Evolutionary conservation across 2,113 vertebrate species (phyloP), one percentile per base, ranked within the genome.

Genomic region (Periophthalmus modestus): DNA sequence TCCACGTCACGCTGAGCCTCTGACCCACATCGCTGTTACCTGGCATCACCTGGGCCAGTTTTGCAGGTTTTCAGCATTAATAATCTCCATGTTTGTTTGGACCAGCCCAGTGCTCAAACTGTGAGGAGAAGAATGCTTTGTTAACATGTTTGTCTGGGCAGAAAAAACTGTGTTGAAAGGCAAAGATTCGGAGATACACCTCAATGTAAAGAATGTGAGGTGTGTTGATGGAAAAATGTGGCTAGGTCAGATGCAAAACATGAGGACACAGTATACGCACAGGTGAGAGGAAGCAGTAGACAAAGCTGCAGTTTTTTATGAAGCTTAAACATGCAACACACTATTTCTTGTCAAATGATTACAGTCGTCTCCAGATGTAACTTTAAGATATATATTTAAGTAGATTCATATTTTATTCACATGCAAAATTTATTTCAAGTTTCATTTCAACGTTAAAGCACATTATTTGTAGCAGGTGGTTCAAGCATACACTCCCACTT

Each of bases 11-110:
- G 1, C 21, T 4, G 57, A 63, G 61, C 61, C 61, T 28, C 78
- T 12, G 48, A 19, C 46, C 66, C 71, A 46, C 57, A 59, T 28
- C 10, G 61, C 54, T 78, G 39, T 75, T 59, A 72, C 55, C 67
- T 14, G 54, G 57, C 6, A 23, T 7, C 21, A 70, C 46, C 66
- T 63, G 0, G 55, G 85, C 87, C 81, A 78, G 89, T 89, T 82
- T 81, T 84, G 85, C 89, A 55, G 82, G 88, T 89, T 90, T 90
- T 88, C 84, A 52, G 4, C 59, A 72, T 79, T 73, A 87, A 86
- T 82, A 85, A 82, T 58, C 57, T 55, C 74, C 9, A 2, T 0
- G 81, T 84, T 88, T 91, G 78, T 86, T 86, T 88, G 80, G 10
- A 75, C 71, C 23, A 68, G 84, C 74, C 69, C 81, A 87, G 87